phyloP scores from a whole-genome alignment of 2,888 invertebrate species.

The Pseudolycoriella hygida region DNA sequence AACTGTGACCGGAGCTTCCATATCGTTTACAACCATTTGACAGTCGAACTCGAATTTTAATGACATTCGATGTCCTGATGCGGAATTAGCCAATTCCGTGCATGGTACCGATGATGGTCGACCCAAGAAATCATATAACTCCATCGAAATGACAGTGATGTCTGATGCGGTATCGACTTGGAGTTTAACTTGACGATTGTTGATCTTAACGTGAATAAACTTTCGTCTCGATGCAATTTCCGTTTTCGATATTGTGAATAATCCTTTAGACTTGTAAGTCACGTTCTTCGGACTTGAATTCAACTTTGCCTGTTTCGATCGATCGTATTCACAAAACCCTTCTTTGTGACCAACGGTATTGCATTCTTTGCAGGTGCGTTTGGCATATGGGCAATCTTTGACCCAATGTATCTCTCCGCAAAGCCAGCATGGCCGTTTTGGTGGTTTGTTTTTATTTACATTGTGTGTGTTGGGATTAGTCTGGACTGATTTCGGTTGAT shows the following conservation, averaged over 20 bases:
- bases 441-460: neutral
- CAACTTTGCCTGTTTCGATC: neutral
- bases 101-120: neutral
- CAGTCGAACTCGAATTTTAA: neutral
- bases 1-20: neutral
- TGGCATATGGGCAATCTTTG: neutral
- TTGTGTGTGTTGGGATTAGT: neutral
- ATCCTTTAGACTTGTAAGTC: neutral
- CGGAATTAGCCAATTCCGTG: neutral
- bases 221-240: neutral
- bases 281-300: neutral
- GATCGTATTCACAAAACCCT: conserved; percentile 1
- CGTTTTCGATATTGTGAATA: neutral
- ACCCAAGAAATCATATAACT: neutral
- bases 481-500: neutral
- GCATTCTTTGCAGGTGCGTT: neutral
- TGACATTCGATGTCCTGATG: neutral
- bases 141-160: neutral
- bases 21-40: neutral
- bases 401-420: neutral
- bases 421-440: neutral
- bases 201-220: neutral
- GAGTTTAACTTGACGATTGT: neutral
- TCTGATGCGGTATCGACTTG: conserved; percentile 3
- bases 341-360: neutral